A percentile compares a stretch with the other conserved stretches of the same genome.
Conservation (phyloP, 1,140 invertebrate genomes). For the Drosophila trapezifrons region DNA sequence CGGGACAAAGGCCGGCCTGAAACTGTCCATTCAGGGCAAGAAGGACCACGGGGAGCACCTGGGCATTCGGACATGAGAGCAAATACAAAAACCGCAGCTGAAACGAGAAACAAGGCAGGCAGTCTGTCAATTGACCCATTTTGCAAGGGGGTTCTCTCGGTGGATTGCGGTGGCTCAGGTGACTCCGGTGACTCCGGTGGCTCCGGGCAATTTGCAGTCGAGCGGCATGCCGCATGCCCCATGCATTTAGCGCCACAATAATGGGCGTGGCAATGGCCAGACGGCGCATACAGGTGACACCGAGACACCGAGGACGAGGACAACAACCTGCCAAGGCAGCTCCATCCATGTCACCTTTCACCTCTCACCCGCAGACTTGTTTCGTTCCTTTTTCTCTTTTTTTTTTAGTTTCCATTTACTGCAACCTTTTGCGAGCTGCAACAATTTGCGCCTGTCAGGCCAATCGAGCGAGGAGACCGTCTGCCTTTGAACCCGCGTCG, state of each 20-base stretch:
- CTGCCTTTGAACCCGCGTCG: conserved; percentile 5
- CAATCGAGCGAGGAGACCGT: conserved; percentile 48
- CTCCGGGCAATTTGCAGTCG: conserved; percentile 31
- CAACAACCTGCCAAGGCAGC: conserved; percentile 65
- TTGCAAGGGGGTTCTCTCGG: conserved; percentile 10
- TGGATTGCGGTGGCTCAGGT: conserved; percentile 3
- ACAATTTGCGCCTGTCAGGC: conserved; percentile 42
- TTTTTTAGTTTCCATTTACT: conserved; percentile 19
- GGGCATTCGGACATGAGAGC: conserved; percentile 7
- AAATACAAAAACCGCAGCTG: conserved; percentile 25
- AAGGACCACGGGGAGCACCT: not conserved
- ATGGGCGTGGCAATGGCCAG: conserved; percentile 55
- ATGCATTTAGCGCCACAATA: conserved; percentile 29
- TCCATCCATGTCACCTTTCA: conserved; percentile 24
- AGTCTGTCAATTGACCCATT: conserved; percentile 70
- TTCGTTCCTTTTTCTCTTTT: not conserved
- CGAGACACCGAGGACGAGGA: conserved; percentile 42
- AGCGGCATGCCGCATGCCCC: conserved; percentile 8
- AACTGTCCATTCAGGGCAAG: conserved; percentile 8
- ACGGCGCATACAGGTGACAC: conserved; percentile 39
- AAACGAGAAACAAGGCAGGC: conserved; percentile 15
- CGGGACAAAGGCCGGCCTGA: conserved; percentile 13
- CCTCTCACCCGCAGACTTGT: conserved; percentile 1
- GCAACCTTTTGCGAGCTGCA: conserved; percentile 5
- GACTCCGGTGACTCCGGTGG: no score